Percentiles rank a stretch among this genome's conserved stretches.
These are phyloP conservation scores for Pogonus chalceus DNA, from an alignment of 1,140 invertebrate species.

Conservation along the genomic window DNA sequence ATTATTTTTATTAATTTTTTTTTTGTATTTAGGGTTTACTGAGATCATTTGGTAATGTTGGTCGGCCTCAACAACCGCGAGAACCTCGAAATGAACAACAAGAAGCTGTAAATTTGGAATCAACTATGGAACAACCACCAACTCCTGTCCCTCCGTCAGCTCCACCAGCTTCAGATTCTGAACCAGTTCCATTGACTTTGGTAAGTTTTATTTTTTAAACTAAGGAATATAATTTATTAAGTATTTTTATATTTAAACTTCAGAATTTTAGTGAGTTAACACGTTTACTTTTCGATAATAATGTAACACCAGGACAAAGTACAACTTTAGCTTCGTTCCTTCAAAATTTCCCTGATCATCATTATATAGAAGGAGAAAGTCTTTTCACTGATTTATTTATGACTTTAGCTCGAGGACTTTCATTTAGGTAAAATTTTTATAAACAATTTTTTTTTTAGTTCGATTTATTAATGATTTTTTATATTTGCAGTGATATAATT, in stretches of 20 bases:
- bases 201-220: too few species aligned
- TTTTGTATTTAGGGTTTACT: neutral
- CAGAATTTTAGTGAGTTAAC: neutral
- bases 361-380: slow-evolving; percentile 35
- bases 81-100: neutral
- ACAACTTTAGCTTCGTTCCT: neutral
- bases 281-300: slow-evolving; percentile 29
- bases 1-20: neutral
- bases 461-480: neutral
- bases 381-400: slow-evolving; percentile 36
- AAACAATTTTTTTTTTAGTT: neutral
- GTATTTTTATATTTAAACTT: too few species aligned
- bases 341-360: slow-evolving; percentile 28
- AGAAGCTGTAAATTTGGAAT: neutral
- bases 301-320: slow-evolving; percentile 34
- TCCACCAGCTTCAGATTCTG: neutral
- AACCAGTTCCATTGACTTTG: too few species aligned
- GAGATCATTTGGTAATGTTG: neutral
- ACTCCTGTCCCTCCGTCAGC: neutral
- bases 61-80: neutral
- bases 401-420: slow-evolving; percentile 30
- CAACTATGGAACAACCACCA: neutral
- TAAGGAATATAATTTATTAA: too few species aligned
- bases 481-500: slow-evolving; percentile 25
- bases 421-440: slow-evolving; percentile 20